Evolutionary conservation across 2,113 vertebrate genomes (phyloP), one percentile per base, ranked within the genome.

Genomic region (Litocranius walleri): DNA sequence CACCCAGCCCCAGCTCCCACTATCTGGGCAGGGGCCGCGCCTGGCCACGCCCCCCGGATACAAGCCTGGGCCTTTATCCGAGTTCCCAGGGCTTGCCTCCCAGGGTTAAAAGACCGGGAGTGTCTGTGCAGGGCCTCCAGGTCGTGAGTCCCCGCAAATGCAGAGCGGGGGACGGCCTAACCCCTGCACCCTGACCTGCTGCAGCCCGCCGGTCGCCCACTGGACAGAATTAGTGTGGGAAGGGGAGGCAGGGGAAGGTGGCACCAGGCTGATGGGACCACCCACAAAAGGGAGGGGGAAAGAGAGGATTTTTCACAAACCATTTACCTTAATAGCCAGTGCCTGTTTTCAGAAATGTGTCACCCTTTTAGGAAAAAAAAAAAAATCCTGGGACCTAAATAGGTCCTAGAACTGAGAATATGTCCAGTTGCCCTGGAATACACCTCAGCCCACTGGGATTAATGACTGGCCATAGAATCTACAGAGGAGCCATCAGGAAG

Each of bases 11-110:
- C 67, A 40, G 5, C 71, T 77, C 40, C 12, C 40, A 16, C 40
- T 0, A 25, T 78, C 25, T 0, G 0, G 25, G 27, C 14, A 0
- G 27, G 27, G 2, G 12, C 25, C 1, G 25, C 14, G 8, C 43
- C 21, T 45, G 14, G 27, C 74, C 25, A 16, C 7, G 6, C 6
- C 27, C 25, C 43, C 45, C 2, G 14, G 43, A 3, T 29, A 7
- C 74, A 27, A 13, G 74, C 40, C 13, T 2, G 2, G 12, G 6
- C 1, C 12, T 14, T 27, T 14, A 2, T 43, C 43, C 14, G 0
- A 4, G 43, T 48, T 45, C 74, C 1, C 0, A 1, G 2, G 7
- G 7, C 15, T 45, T 78, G 25, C 43, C 27, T 78, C 25, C 27
- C 25, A 16, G 27, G 40, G 14, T 78, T 29, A 9, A 0, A 0